Percentiles rank a stretch among this genome's conserved stretches.
Conservation (phyloP, 2,797 vertebrate genomes). For the Naso thynnoides region DNA sequence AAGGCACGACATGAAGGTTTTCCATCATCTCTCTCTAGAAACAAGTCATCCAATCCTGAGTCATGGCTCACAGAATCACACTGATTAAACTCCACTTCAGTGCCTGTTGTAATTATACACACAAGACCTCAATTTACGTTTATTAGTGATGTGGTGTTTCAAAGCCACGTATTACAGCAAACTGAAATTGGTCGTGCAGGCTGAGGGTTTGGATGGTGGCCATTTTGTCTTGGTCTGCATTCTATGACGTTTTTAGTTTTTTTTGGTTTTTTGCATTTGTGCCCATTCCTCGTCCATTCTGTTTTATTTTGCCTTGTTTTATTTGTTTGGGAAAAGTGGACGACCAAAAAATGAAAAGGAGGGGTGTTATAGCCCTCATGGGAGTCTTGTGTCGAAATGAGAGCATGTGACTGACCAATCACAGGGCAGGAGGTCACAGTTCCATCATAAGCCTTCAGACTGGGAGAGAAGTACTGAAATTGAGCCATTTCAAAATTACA, state of each 20-base stretch:
- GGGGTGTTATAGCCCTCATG: neutral
- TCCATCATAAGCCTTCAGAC: slow-evolving; percentile 22
- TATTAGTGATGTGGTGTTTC: slow-evolving; percentile 68
- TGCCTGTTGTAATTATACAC: slow-evolving; percentile 68
- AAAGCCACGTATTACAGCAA: slow-evolving; percentile 68
- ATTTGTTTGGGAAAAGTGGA: neutral
- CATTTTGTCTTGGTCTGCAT: slow-evolving; percentile 49
- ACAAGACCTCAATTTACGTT: slow-evolving; percentile 72
- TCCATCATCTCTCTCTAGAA: slow-evolving; percentile 12
- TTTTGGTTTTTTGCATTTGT: neutral
- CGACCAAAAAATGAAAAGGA: neutral
- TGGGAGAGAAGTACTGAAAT: slow-evolving; percentile 19
- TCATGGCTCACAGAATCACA: slow-evolving; percentile 52
- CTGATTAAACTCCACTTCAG: slow-evolving; percentile 69
- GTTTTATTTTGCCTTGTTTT: neutral
- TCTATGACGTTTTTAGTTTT: slow-evolving; percentile 27
- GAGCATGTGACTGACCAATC: slow-evolving; percentile 10
- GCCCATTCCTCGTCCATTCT: neutral
- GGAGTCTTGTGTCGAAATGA: neutral
- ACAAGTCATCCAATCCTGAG: slow-evolving; percentile 40
- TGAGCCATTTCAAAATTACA: slow-evolving; percentile 46
- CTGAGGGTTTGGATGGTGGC: slow-evolving; percentile 56
- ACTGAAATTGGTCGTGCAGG: slow-evolving; percentile 58
- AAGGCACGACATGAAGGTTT: neutral
- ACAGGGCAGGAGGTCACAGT: slow-evolving; percentile 21